Base-by-base conservation (phyloP, 2,797 vertebrate species). In the Mus caroli region DNA sequence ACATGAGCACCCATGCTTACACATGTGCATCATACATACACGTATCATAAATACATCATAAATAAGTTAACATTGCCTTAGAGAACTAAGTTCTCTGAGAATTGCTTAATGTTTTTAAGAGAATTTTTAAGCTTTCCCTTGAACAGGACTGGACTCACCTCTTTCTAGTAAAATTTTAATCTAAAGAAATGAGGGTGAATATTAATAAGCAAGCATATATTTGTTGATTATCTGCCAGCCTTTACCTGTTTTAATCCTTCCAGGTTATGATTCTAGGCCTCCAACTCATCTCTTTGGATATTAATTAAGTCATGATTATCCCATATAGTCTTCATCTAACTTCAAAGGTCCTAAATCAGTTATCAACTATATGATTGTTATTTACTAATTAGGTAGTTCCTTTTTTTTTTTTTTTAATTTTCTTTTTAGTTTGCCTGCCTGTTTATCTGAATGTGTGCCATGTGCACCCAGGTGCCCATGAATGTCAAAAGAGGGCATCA, bases 281-380 rank as follows among this genome's bases (percentile, higher is more conserved):
- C 78, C 26, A 77, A 64, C 84, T 86, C 26, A 15, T 91, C 94
- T 64, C 67, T 96, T 84, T 87, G 40, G 69, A 56, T 96, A 80
- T 52, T 77, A 90, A 78, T 67, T 87, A 56, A 26, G 10, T 80
- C 52, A 87, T 71, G 24, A 78, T 82, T 34, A 56, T 93, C 62
- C 26, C 28, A 71, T 28, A 58, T 94, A 90, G 3, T 20, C 3
- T 34, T 90, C 19, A 58, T 94, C 52, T 94, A 77, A 96, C 46
- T 37, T 43, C 52, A 71, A 15, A 92, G 52, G 43, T 90, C 82
- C 56, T 69, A 83, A 90, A 60, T 88, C 77, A 37, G 76, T 69
- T 58, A 82, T 13, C n/a, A 85, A 1, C 46, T 95, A 7, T 26
- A 37, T 89, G 19, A 56, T 79, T 92, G 40, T 2, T 82, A 22